Percentiles rank a stretch among this genome's conserved stretches.
Conservation (phyloP, 2,113 vertebrate genomes). For the Tamias sibiricus region DNA sequence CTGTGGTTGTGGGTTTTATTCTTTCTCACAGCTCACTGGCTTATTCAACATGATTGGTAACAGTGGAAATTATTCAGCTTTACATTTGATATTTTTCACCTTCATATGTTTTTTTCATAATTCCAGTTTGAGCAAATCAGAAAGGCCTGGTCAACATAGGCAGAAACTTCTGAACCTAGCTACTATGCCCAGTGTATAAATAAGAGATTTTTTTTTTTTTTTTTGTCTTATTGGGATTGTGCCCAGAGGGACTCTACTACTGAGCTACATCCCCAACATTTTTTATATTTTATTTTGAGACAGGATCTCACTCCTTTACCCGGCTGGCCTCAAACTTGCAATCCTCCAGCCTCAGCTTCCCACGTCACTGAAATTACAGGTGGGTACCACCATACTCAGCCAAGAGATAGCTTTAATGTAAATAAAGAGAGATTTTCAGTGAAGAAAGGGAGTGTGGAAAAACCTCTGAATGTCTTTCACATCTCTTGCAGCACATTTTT, state of each 20-base stretch:
- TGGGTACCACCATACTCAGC: no score
- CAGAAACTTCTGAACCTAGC: background rate
- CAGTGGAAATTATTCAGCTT: background rate
- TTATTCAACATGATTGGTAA: background rate
- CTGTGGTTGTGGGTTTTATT: background rate
- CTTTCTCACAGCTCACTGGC: background rate
- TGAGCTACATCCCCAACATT: no score
- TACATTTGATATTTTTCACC: background rate
- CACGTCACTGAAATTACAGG: no score
- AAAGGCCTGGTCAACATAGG: background rate
- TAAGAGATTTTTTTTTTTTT: no score
- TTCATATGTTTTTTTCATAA: background rate
- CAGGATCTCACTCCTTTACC: no score
- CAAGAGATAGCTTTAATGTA: background rate
- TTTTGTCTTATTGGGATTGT: no score
- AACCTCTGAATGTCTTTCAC: background rate
- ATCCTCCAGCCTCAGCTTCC: no score
- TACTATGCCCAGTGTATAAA: background rate
- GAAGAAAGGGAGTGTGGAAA: background rate
- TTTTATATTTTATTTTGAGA: no score
- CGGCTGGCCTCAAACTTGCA: no score
- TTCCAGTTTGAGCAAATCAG: background rate
- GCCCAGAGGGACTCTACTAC: no score
- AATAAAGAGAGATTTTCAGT: background rate
- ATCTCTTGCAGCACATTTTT: background rate